phyloP scores from a whole-genome alignment of 1,140 invertebrate genomes.

The Lepidostoma basale region DNA sequence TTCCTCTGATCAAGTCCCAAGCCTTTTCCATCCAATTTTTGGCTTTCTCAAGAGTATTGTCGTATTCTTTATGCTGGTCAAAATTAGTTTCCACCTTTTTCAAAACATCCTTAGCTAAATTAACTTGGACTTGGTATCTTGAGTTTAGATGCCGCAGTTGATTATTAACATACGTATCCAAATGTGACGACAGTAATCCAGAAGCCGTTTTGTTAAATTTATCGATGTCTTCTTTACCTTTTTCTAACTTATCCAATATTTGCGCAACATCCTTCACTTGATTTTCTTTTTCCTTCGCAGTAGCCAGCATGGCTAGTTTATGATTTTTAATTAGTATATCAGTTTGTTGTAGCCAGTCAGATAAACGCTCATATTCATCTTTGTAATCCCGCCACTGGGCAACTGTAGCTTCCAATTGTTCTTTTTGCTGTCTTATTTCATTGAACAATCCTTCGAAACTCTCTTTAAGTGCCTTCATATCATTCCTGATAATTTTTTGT shows the following conservation, averaged over 20 bases:
- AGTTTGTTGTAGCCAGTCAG: slow-evolving; percentile 93
- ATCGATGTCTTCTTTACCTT: slow-evolving; percentile 84
- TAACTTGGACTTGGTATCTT: slow-evolving; percentile 87
- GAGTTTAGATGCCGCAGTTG: slow-evolving; percentile 90
- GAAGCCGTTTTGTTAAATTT: slow-evolving; percentile 81
- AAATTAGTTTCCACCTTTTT: slow-evolving; percentile 91
- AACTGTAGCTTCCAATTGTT: slow-evolving; percentile 80
- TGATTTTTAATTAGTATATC: slow-evolving; percentile 91
- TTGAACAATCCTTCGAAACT: slow-evolving; percentile 85
- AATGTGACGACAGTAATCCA: slow-evolving; percentile 77
- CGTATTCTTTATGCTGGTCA: slow-evolving; percentile 86
- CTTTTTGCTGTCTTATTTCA: slow-evolving; percentile 85
- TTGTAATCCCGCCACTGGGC: slow-evolving; percentile 89
- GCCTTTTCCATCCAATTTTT: slow-evolving; percentile 88
- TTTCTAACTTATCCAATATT: slow-evolving; percentile 75
- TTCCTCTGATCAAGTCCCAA: slow-evolving; percentile 80
- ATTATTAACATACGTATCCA: slow-evolving; percentile 90
- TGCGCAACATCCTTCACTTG: slow-evolving; percentile 82
- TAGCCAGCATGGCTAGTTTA: slow-evolving; percentile 82
- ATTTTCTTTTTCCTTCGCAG: slow-evolving; percentile 82
- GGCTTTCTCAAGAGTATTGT: slow-evolving; percentile 79
- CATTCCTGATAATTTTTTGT: slow-evolving; percentile 80
- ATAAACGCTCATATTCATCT: slow-evolving; percentile 88
- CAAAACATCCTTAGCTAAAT: slow-evolving; percentile 89
- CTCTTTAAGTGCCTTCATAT: slow-evolving; percentile 81